phyloP scores from a whole-genome alignment of 2,888 invertebrate genomes.

The Nymphalis polychloros region DNA sequence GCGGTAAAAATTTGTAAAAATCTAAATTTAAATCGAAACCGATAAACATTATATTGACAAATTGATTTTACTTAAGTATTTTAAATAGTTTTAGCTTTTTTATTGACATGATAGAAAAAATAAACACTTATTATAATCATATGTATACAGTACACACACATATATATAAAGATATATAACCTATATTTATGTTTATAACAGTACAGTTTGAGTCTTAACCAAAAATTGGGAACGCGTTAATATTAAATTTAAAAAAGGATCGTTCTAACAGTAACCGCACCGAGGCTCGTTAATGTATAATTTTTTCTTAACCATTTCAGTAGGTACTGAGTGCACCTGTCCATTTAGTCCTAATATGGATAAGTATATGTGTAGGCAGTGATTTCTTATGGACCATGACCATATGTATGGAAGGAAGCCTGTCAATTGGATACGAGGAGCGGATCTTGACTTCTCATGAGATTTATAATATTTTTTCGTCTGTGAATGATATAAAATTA shows the following conservation, averaged over 20 bases:
- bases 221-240: not conserved
- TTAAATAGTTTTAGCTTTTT: too few relatives aligned
- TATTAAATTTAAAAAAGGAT: not conserved
- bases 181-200: too few relatives aligned
- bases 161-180: too few relatives aligned
- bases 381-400: slow-evolving; percentile 74
- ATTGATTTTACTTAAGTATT: too few relatives aligned
- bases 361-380: slow-evolving; percentile 60
- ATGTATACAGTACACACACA: too few relatives aligned
- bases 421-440: slow-evolving; percentile 11
- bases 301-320: slow-evolving; percentile 34
- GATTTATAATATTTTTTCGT: slow-evolving; percentile 2
- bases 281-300: slow-evolving; percentile 4
- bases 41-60: too few relatives aligned
- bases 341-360: slow-evolving; percentile 68
- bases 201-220: too few relatives aligned
- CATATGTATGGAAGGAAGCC: slow-evolving; percentile 39
- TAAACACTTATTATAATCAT: too few relatives aligned
- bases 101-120: too few relatives aligned
- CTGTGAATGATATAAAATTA: not conserved
- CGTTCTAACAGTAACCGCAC: slow-evolving; percentile 7
- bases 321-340: slow-evolving; percentile 59
- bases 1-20: too few relatives aligned
- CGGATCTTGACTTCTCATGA: slow-evolving; percentile 8
- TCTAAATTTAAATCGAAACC: too few relatives aligned